Base-by-base conservation (phyloP, 2,113 vertebrate genomes). In the Colossoma macropomum region DNA sequence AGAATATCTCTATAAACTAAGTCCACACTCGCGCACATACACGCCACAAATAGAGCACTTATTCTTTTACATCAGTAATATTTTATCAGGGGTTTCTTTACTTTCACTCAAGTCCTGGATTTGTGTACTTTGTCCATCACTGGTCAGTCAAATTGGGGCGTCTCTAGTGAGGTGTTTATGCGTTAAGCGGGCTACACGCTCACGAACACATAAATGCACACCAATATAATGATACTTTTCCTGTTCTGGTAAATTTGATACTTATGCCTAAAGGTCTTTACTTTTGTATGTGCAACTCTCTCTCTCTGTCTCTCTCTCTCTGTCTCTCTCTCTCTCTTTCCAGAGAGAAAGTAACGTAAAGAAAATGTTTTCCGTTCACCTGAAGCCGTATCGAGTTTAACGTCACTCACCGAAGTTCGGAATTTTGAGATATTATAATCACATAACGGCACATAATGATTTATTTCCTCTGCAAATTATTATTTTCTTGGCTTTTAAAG, bases 211-310 rank as follows among this genome's bases (percentile, higher is more conserved):
- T 77, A 83, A 3, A 52, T 85, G 65, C 76, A 30, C 73, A 77
- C 60, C 87, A 30, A 23, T 73, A 73, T 91, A 92, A 93, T 92
- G 85, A 90, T 87, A 78, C 84, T 86, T 86, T 92, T 93, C 91
- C 92, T 91, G 92, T 86, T 88, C 71, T 19, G 86, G 79, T 88
- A 84, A 90, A 90, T 83, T 77, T 84, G 87, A 91, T 89, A 81
- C 89, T 56, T 80, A 32, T 32, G 88, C 90, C 91, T 89, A 80
- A 45, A 90, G 90, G 77, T n/a, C 17, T 60, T n/a, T 21, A n/a
- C 27, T 32, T 70, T n/a, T 52, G 23, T 70, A 4, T 45, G 4
- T 45, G 4, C 10, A 4, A 8, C 9, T 45, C 41, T 45, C 41
- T 45, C 41, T 45, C 41, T 11, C 41, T 45, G 6, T 45, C 41